These are phyloP conservation scores for Ips typographus DNA, from an alignment of 1,140 invertebrate species.

Conservation along the genomic window DNA sequence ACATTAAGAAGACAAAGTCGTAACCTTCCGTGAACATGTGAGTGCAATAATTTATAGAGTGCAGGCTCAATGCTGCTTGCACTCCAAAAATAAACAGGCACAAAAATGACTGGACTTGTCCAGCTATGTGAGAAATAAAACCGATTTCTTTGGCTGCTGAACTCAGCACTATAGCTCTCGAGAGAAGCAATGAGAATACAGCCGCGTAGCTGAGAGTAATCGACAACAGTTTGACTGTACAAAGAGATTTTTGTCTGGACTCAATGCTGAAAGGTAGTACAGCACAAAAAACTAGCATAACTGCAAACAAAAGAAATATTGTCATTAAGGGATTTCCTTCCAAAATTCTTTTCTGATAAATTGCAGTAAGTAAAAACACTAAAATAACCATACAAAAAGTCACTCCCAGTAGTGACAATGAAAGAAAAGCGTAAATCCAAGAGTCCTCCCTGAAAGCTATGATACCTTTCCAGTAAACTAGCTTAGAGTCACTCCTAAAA, in stretches of 20 bases:
- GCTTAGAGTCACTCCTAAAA: conserved; percentile 6
- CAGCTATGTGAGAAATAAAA: conserved; percentile 63
- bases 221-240: conserved; percentile 47
- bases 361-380: conserved; percentile 53
- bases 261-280: conserved; percentile 60
- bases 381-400: conserved; percentile 55
- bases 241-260: conserved; percentile 37
- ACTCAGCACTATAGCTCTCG: conserved; percentile 59
- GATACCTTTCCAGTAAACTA: conserved; percentile 1
- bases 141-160: conserved; percentile 60
- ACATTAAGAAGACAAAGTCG: conserved; percentile 53
- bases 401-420: conserved; percentile 54
- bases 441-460: conserved; percentile 51
- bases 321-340: conserved; percentile 57
- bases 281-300: conserved; percentile 57
- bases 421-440: conserved; percentile 56
- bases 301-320: conserved; percentile 52
- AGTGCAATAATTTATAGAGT: conserved; percentile 53
- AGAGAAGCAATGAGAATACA: conserved; percentile 58
- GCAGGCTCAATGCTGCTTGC: conserved; percentile 56
- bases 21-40: conserved; percentile 50
- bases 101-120: conserved; percentile 59
- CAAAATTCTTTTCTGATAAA: conserved; percentile 54
- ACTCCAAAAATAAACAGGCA: conserved; percentile 60
- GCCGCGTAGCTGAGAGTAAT: conserved; percentile 58